Conservation (phyloP, 2,797 vertebrate species). For the Rhinella marina region DNA sequence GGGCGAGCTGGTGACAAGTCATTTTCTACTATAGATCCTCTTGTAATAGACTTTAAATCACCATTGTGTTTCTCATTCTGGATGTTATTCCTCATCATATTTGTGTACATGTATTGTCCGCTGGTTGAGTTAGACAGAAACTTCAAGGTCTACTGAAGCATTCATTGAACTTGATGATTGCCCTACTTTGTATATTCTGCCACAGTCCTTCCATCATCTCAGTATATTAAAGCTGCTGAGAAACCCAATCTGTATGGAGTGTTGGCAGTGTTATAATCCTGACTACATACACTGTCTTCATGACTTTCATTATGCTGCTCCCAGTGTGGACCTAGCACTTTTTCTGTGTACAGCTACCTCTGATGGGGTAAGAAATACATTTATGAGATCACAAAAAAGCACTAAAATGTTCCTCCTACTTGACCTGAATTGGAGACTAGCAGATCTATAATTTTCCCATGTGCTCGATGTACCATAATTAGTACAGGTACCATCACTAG, state of each 20-base stretch:
- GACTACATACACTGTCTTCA: background rate
- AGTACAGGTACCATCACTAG: too few species aligned
- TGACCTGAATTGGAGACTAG: too few species aligned
- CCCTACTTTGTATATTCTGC: background rate
- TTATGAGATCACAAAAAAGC: background rate
- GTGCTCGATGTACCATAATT: too few species aligned
- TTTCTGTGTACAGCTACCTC: background rate
- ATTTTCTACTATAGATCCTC: conserved; percentile 52
- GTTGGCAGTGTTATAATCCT: background rate
- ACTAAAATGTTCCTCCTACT: too few species aligned
- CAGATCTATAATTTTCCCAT: too few species aligned
- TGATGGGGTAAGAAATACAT: background rate
- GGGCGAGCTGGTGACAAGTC: conserved; percentile 61
- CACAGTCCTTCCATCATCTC: background rate
- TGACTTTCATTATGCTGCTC: background rate
- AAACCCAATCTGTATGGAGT: background rate
- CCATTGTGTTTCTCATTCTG: conserved; percentile 30
- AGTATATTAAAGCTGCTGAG: background rate
- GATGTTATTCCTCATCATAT: conserved; percentile 49
- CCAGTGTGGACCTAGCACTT: background rate
- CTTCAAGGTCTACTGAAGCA: conserved; percentile 4
- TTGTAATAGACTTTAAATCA: conserved; percentile 58
- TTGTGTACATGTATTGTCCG: conserved; percentile 30
- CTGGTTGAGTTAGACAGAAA: background rate
- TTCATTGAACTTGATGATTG: conserved; percentile 3